Evolutionary conservation across 2,113 vertebrate genomes (phyloP).

Genomic region (Lasiurus cinereus): DNA sequence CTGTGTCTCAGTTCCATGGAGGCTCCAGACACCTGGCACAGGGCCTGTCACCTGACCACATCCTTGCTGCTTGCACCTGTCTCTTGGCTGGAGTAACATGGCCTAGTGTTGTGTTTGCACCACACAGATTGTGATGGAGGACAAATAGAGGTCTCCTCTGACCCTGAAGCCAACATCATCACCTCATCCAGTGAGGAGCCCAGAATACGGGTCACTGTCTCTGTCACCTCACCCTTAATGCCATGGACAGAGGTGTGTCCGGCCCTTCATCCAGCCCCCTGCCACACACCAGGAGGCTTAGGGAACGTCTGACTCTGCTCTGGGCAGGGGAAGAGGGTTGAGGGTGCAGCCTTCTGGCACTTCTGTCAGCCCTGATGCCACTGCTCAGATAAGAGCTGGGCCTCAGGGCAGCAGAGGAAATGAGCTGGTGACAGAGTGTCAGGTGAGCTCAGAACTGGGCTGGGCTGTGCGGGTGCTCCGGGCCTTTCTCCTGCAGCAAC

Average conservation of each 20-base stretch:
- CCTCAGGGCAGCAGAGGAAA: neutral
- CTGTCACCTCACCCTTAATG: slow-evolving; percentile 93
- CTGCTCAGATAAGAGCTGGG: no score
- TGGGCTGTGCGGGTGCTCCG: fast-evolving
- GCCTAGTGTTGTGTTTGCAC: neutral
- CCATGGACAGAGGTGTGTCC: slow-evolving; percentile 85
- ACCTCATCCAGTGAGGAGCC: slow-evolving; percentile 92
- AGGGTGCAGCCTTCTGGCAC: neutral
- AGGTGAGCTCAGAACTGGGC: neutral
- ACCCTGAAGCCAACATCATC: slow-evolving; percentile 89
- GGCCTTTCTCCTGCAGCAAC: neutral
- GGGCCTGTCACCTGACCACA: fast-evolving
- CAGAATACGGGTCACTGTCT: slow-evolving; percentile 92
- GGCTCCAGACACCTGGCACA: fast-evolving
- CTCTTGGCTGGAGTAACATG: fast-evolving
- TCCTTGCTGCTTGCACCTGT: fast-evolving
- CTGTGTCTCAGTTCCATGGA: neutral
- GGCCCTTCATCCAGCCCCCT: neutral
- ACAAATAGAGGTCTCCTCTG: slow-evolving; percentile 92
- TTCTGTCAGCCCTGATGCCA: fast-evolving
- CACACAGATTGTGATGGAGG: slow-evolving; percentile 91
- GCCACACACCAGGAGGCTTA: no score
- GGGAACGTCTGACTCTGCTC: neutral
- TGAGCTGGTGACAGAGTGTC: neutral
- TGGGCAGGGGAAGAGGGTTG: neutral